phyloP scores from a whole-genome alignment of 2,888 invertebrate genomes.

The Eupelmus urozonus region DNA sequence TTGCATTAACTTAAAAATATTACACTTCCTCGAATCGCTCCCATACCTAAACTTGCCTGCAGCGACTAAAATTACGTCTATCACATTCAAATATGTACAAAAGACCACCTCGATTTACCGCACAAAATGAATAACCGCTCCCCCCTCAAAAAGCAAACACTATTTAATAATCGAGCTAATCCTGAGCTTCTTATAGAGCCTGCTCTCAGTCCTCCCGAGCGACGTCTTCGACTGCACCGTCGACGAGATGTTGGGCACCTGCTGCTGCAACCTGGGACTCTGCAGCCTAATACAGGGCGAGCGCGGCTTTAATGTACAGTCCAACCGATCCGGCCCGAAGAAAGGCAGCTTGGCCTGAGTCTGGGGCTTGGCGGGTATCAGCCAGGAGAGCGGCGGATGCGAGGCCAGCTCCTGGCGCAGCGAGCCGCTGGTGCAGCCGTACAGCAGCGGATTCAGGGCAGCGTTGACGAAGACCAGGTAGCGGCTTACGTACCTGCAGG shows the following conservation, averaged over 20 bases:
- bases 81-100: no score
- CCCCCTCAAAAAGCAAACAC: no score
- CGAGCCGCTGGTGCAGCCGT: constrained; percentile 86
- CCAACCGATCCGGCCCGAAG: constrained; percentile 9
- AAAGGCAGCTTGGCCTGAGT: background rate
- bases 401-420: constrained; percentile 82
- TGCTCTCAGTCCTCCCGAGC: background rate
- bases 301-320: constrained; percentile 59
- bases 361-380: constrained; percentile 49
- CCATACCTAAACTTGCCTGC: no score
- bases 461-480: constrained; percentile 85
- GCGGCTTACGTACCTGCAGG: constrained; percentile 86
- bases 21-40: no score
- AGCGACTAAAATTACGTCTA: no score
- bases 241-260: constrained; percentile 61
- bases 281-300: constrained; percentile 62
- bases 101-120: no score
- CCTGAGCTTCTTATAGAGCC: constrained; percentile 11
- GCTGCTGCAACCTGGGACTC: constrained; percentile 34
- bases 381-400: constrained; percentile 64
- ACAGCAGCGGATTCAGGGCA: constrained; percentile 87
- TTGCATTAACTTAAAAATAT: no score
- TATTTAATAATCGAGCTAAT: constrained; percentile 30
- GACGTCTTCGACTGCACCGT: constrained; percentile 10
- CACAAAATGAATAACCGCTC: no score